Conservation (phyloP, 2,797 vertebrate species). For the Sciaenops ocellatus region DNA sequence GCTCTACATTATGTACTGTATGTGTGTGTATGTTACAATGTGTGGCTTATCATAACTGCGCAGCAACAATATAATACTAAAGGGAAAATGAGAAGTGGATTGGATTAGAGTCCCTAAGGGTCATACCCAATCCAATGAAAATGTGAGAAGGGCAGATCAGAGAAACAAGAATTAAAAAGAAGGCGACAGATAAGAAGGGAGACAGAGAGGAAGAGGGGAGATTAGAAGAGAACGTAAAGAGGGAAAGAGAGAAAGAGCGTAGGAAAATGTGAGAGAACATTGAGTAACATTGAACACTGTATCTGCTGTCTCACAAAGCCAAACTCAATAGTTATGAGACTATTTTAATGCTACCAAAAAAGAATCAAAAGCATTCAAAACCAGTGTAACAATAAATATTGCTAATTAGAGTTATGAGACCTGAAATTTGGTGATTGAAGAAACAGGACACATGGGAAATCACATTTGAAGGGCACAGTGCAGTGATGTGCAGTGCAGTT, state of each 20-base stretch:
- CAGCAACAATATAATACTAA: not conserved
- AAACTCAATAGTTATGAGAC: constrained; percentile 6
- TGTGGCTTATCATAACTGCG: constrained; percentile 2
- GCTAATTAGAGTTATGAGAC: constrained; percentile 18
- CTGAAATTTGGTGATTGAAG: not conserved
- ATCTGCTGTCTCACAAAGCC: constrained; percentile 40
- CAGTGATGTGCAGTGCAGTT: constrained; percentile 8
- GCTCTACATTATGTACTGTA: not conserved
- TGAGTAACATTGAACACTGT: not conserved
- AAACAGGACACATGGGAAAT: not conserved
- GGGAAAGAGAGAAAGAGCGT: not conserved
- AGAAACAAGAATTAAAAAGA: constrained; percentile 14
- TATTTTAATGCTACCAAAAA: not conserved
- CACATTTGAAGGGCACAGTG: not conserved
- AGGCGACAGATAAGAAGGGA: not conserved
- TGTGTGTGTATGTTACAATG: not conserved
- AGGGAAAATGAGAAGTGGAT: constrained; percentile 10
- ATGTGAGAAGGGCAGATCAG: constrained; percentile 26
- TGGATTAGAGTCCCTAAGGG: constrained; percentile 20
- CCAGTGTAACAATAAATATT: not conserved
- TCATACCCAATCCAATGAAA: constrained; percentile 13
- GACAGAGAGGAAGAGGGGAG: not conserved
- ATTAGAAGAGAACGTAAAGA: not conserved
- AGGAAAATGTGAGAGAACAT: not conserved
- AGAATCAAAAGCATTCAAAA: constrained; percentile 2